Conservation (phyloP, 2,797 vertebrate genomes). For the Sebastolobus altivelis region DNA sequence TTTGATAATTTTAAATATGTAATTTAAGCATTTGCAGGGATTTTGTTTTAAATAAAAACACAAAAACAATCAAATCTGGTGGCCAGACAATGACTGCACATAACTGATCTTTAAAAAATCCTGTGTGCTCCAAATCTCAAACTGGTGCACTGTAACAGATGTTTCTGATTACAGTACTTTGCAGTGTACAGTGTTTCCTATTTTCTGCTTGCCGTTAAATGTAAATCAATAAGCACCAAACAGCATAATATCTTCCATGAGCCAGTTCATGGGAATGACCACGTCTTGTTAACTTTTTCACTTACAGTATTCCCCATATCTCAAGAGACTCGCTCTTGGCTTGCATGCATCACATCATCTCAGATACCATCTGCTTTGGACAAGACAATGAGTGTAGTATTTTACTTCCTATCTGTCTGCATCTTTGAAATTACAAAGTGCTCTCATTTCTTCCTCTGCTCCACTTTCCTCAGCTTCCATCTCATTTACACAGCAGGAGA, state of each 20-base stretch:
- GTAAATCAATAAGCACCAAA: constrained; percentile 23
- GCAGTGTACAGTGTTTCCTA: not conserved
- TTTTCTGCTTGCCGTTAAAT: constrained; percentile 33
- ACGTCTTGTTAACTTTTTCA: constrained; percentile 55
- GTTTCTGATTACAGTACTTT: constrained; percentile 26
- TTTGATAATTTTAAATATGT: constrained; percentile 19
- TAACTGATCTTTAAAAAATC: not conserved
- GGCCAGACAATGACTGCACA: not conserved
- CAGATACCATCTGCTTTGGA: constrained; percentile 67
- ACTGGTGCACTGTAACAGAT: constrained; percentile 32
- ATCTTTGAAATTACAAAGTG: constrained; percentile 55
- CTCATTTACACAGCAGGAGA: constrained; percentile 35
- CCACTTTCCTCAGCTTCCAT: constrained; percentile 45
- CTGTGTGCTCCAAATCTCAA: not conserved
- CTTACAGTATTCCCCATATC: constrained; percentile 31
- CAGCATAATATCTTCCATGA: constrained; percentile 32
- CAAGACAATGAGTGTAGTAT: constrained; percentile 55
- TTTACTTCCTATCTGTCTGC: constrained; percentile 52
- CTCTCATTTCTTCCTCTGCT: constrained; percentile 47
- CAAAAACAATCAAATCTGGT: not conserved
- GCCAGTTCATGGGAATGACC: constrained; percentile 58
- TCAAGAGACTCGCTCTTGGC: constrained; percentile 50
- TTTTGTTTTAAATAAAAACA: constrained; percentile 2
- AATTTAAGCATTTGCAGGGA: constrained; percentile 1
- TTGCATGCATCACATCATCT: constrained; percentile 48